phyloP scores from a whole-genome alignment of 2,888 invertebrate genomes.

The Clostera curtula region DNA sequence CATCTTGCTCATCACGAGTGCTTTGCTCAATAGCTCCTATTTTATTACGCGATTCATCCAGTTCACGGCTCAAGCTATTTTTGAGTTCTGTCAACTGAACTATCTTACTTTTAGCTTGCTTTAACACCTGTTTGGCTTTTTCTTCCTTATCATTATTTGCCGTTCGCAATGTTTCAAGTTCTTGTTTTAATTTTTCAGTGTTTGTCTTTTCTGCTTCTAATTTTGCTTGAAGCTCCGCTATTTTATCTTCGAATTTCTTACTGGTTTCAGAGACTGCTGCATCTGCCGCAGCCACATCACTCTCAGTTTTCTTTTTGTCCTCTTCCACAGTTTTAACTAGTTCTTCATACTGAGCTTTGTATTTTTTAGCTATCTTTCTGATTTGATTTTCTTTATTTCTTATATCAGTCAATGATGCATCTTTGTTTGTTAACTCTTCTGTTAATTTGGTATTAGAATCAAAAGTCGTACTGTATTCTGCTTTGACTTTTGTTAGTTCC shows the following conservation, averaged over 20 bases:
- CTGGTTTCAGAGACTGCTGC: constrained; percentile 56
- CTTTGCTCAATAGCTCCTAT: constrained; percentile 67
- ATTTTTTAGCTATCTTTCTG: constrained; percentile 93
- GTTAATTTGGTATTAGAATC: constrained; percentile 78
- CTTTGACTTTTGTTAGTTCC: constrained; percentile 78
- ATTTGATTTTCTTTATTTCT: constrained; percentile 83
- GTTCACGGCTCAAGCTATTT: constrained; percentile 74
- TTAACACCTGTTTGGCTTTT: constrained; percentile 78
- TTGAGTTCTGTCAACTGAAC: constrained; percentile 82
- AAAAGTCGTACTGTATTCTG: constrained; percentile 71
- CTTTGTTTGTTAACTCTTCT: constrained; percentile 80
- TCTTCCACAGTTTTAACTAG: constrained; percentile 79
- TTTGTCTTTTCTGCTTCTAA: constrained; percentile 69
- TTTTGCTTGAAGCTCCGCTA: constrained; percentile 56
- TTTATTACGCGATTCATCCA: constrained; percentile 69
- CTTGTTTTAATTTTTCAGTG: constrained; percentile 78
- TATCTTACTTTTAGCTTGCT: constrained; percentile 84
- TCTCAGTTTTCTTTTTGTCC: constrained; percentile 74
- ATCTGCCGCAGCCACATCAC: constrained; percentile 66
- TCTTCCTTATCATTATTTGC: constrained; percentile 77
- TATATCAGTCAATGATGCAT: constrained; percentile 79
- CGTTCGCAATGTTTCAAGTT: constrained; percentile 76
- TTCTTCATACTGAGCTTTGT: constrained; percentile 90
- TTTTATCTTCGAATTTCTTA: constrained; percentile 70
- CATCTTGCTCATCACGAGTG: constrained; percentile 73